Base-by-base conservation (phyloP, 1,140 invertebrate species). In the Drosophila triauraria region DNA sequence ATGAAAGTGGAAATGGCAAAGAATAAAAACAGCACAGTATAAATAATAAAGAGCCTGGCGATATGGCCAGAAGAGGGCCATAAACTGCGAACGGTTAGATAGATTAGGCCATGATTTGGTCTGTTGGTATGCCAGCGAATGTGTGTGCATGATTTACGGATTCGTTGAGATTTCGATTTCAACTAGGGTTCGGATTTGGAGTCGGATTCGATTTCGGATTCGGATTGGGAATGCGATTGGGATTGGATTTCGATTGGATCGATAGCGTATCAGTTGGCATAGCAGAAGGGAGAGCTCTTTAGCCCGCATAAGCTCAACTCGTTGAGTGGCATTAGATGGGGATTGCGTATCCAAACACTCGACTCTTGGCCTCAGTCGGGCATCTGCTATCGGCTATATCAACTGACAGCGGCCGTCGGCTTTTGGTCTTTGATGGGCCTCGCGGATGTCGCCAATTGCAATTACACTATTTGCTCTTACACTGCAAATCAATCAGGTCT, bases 51-150 rank as follows among this genome's bases (percentile, higher is more conserved):
- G 38, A 59, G 54, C 42, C 59, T 4, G 48, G 74, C 74, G 84
- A 87, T 87, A 87, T 78, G 83, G 60, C 80, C 71, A 82, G 82
- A 83, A 84, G 84, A 78, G 84, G 84, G 54, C 64, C 83, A 88
- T 87, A 87, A 88, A 87, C 54, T 64, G 64, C 62, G 62, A 75
- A 75, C 77, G 84, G 60, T 60, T 70, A 59, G 74, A 77, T 87
- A 87, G 84, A 87, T 87, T 87, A 87, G 84, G 80, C 84, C 84
- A 87, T 87, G 84, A 87, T 87, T 87, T 87, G 80, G 77, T 80
- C 84, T 78, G 79, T 79, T 53, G 61, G 54, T 51, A 47, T 43
- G 27, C 50, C 54, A 51, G 54, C 32, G 51, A 35, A 70, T 75
- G 62, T 75, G 53, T 58, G 57, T 65, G 80, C 68, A 77, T 88